Evolutionary conservation across 2,888 invertebrate genomes (phyloP).

Genomic region (Torymus texanus): DNA sequence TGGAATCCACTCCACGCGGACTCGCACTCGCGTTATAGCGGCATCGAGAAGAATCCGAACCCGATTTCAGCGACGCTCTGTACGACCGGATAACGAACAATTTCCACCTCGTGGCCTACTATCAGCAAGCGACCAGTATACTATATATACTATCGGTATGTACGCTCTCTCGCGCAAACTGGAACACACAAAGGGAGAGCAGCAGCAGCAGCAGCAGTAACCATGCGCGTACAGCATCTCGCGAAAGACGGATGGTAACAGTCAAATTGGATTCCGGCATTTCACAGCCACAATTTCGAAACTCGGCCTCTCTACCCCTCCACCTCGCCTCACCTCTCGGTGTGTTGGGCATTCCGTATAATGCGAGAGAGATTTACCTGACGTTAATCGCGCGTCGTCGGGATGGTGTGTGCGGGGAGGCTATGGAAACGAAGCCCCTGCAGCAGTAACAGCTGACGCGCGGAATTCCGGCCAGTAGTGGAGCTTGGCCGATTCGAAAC

Average conservation of each 20-base stretch:
- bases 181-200: neutral
- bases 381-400: constrained; percentile 48
- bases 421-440: constrained; percentile 5
- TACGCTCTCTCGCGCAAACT: neutral
- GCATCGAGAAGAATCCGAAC: too few species aligned
- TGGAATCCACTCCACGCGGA: too few species aligned
- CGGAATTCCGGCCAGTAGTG: constrained; percentile 21
- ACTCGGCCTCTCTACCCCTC: constrained; percentile 26
- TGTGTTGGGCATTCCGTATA: constrained; percentile 41
- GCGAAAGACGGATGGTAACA: constrained; percentile 61
- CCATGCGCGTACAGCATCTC: neutral
- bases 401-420: too few species aligned
- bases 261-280: constrained; percentile 70
- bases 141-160: constrained; percentile 14
- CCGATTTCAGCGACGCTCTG: too few species aligned
- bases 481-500: constrained; percentile 13
- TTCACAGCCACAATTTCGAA: constrained; percentile 24
- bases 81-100: too few species aligned
- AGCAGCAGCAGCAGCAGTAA: neutral
- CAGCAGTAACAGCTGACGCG: constrained; percentile 8
- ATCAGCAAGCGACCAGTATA: too few species aligned
- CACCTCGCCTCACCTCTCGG: too few species aligned
- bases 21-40: too few species aligned
- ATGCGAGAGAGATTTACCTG: constrained; percentile 53
- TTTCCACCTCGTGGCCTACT: too few species aligned